phyloP scores from a whole-genome alignment of 2,888 invertebrate species.

The Lottia gigantea region DNA sequence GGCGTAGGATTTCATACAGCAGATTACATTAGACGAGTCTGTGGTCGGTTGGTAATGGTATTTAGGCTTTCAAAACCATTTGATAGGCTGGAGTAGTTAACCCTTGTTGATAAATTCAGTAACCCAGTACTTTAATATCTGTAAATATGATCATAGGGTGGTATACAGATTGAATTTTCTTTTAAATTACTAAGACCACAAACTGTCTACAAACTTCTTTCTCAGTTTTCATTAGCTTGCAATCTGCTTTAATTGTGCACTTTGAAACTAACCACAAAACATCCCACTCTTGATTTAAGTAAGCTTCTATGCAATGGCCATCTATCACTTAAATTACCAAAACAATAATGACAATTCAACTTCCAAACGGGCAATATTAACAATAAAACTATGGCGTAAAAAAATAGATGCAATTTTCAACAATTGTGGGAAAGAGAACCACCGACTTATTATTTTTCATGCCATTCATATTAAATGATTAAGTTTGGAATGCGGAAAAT shows the following conservation, averaged over 20 bases:
- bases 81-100: too few relatives aligned
- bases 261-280: too few relatives aligned
- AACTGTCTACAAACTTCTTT: too few relatives aligned
- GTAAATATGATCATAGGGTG: neutral
- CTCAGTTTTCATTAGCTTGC: too few relatives aligned
- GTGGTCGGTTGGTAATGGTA: neutral
- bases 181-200: too few relatives aligned
- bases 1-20: neutral
- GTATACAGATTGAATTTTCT: neutral
- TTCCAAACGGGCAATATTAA: too few relatives aligned
- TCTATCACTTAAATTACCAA: too few relatives aligned
- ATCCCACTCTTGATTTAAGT: too few relatives aligned
- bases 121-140: conserved; percentile 5
- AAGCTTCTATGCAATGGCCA: too few relatives aligned
- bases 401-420: neutral
- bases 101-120: neutral
- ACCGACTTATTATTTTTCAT: neutral
- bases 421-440: neutral
- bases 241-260: too few relatives aligned
- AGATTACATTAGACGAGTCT: neutral
- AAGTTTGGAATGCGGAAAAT: conserved; percentile 4
- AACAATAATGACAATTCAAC: too few relatives aligned
- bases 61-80: neutral
- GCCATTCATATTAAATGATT: neutral
- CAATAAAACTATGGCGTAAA: too few relatives aligned